Base-by-base conservation (phyloP, 2,797 vertebrate species). In the Pantherophis alleghaniensis region DNA sequence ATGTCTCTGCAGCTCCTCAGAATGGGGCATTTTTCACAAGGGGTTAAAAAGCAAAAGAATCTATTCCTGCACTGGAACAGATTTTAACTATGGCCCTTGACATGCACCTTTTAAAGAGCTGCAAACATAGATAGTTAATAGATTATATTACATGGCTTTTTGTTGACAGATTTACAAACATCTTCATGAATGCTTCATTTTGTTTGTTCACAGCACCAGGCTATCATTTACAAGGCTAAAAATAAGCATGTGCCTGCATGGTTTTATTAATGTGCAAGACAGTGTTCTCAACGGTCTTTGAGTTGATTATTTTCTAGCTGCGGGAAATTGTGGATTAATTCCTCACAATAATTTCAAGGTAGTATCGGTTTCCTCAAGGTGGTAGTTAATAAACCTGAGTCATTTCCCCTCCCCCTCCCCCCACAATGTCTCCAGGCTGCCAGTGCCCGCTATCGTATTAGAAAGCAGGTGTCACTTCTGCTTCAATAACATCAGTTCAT, bases 291-390 rank as follows among this genome's bases (percentile, higher is more conserved):
- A 0, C 93, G 86, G 94, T 92, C 92, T 95, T 94, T 94, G 66
- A 95, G 86, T 96, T 94, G 91, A 88, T 94, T 94, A 61, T 51
- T 92, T 86, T 63, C 92, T 93, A 16, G 57, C 47, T 32, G 91
- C 92, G 87, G 93, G 94, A 96, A 79, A 88, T 95, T 95, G 91
- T 96, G 66, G 57, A 89, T 79, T 93, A 96, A 59, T 74, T 96
- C 95, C 91, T 60, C 91, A 2, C 55, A 61, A 1, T 88, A 16
- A 11, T 89, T 91, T 94, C 90, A 88, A 93, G 79, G 59, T 66
- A 91, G 94, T 94, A 93, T 57, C 59, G 90, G 90, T 93, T 69
- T 94, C 32, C 94, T 90, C 83, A 60, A 6, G 5, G 83, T 60
- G n/a, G 53, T 89, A n/a, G 90, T 96, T 96, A 93, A 96, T 96